Conservation (phyloP, 2,888 invertebrate genomes). For the Anthrax anthrax region DNA sequence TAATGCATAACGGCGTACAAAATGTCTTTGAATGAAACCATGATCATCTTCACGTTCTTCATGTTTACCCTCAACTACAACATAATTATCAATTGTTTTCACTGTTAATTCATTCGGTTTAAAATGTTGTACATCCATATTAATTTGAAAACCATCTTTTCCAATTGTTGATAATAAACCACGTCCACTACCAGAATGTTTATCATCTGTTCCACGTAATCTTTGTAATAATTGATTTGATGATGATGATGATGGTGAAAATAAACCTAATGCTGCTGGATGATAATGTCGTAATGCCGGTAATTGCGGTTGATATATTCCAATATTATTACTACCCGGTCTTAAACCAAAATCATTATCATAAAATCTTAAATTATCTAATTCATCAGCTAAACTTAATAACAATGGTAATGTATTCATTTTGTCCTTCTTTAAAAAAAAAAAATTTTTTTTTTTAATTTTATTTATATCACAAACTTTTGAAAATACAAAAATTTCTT, state of each 20-base stretch:
- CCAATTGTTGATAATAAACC: slow-evolving; percentile 35
- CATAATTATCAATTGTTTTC: slow-evolving; percentile 48
- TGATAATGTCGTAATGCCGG: too few relatives aligned
- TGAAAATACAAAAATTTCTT: too few relatives aligned
- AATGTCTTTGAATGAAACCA: slow-evolving; percentile 66
- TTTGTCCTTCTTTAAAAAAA: too few relatives aligned
- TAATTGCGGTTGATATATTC: too few relatives aligned
- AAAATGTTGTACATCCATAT: slow-evolving; percentile 55
- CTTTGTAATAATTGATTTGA: neutral
- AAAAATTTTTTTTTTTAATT: too few relatives aligned
- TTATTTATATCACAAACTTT: too few relatives aligned
- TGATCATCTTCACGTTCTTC: slow-evolving; percentile 56
- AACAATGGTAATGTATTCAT: neutral
- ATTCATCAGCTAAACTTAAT: slow-evolving; percentile 1
- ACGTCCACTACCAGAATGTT: neutral
- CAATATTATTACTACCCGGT: too few relatives aligned
- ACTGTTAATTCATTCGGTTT: slow-evolving; percentile 53
- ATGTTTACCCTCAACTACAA: slow-evolving; percentile 55
- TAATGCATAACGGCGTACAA: slow-evolving; percentile 54
- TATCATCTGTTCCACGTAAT: neutral
- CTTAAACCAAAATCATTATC: neutral
- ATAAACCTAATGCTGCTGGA: too few relatives aligned
- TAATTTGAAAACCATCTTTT: slow-evolving; percentile 55
- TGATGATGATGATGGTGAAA: neutral
- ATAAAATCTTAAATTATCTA: neutral